These are phyloP conservation scores for Aphaenogaster rudis DNA, from an alignment of 1,140 invertebrate genomes.

Conservation along the genomic window DNA sequence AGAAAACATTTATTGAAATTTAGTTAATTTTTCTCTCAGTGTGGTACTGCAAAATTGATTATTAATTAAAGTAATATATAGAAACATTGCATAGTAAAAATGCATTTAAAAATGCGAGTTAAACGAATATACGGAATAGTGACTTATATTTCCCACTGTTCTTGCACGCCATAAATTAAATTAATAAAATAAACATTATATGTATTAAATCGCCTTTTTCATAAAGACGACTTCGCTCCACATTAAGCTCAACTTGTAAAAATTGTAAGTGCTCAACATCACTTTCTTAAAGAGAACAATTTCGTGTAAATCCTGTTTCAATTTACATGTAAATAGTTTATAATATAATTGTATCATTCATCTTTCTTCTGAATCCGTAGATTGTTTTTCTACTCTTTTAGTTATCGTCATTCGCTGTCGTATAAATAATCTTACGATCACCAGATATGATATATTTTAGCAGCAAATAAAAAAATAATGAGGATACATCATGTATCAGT, in stretches of 20 bases:
- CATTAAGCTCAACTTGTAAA: neutral
- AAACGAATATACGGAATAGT: too few relatives aligned
- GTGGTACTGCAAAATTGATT: too few relatives aligned
- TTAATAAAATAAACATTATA: too few relatives aligned
- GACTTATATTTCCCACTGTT: too few relatives aligned
- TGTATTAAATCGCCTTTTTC: too few relatives aligned
- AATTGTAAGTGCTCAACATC: neutral
- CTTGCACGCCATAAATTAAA: too few relatives aligned
- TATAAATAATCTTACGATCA: neutral
- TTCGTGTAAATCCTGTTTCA: neutral
- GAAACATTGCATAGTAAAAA: too few relatives aligned
- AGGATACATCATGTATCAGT: neutral
- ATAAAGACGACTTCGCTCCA: neutral
- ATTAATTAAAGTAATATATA: too few relatives aligned
- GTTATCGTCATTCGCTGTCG: neutral
- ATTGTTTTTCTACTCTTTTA: neutral
- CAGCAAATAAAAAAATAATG: neutral
- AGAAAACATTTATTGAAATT: too few relatives aligned
- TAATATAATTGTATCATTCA: neutral
- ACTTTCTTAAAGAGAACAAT: neutral
- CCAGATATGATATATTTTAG: neutral
- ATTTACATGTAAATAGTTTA: neutral
- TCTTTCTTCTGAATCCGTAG: neutral
- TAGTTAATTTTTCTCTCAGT: too few relatives aligned
- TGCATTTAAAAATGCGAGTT: too few relatives aligned